Conservation (phyloP, 2,797 vertebrate genomes). For the Gymnothorax javanicus region DNA sequence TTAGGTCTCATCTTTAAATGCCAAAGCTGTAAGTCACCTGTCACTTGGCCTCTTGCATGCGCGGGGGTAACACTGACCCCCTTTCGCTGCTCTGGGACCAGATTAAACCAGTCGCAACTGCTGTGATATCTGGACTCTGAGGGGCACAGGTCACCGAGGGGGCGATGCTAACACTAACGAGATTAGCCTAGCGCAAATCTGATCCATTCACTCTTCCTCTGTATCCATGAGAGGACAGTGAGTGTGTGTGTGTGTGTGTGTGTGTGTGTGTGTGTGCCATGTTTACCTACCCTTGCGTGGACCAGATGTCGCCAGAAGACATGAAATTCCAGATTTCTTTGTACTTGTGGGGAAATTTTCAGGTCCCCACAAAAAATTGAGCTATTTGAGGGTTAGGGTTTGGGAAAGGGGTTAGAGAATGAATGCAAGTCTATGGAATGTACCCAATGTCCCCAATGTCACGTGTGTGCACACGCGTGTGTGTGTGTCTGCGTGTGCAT, state of each 20-base stretch:
- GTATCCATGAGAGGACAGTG: not conserved
- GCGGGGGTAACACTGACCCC: not conserved
- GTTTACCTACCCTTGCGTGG: too few species aligned
- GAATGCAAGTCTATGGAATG: too few species aligned
- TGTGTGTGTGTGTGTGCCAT: too few species aligned
- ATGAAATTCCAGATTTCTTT: too few species aligned
- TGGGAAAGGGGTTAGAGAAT: too few species aligned
- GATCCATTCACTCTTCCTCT: not conserved
- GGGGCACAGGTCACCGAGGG: not conserved
- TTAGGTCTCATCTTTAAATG: not conserved
- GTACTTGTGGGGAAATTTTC: too few species aligned
- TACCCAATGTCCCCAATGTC: too few species aligned
- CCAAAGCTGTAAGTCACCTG: not conserved
- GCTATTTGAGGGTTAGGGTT: too few species aligned
- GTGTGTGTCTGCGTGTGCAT: too few species aligned
- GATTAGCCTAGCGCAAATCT: not conserved
- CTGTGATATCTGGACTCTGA: not conserved
- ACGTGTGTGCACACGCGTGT: too few species aligned
- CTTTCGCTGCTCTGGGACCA: not conserved
- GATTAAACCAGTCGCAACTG: not conserved
- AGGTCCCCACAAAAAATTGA: too few species aligned
- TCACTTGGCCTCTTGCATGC: not conserved
- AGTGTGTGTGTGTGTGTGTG: not conserved
- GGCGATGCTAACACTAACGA: not conserved
- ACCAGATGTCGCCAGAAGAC: too few species aligned